phyloP scores from a whole-genome alignment of 2,113 vertebrate genomes.

The Scopus umbretta region DNA sequence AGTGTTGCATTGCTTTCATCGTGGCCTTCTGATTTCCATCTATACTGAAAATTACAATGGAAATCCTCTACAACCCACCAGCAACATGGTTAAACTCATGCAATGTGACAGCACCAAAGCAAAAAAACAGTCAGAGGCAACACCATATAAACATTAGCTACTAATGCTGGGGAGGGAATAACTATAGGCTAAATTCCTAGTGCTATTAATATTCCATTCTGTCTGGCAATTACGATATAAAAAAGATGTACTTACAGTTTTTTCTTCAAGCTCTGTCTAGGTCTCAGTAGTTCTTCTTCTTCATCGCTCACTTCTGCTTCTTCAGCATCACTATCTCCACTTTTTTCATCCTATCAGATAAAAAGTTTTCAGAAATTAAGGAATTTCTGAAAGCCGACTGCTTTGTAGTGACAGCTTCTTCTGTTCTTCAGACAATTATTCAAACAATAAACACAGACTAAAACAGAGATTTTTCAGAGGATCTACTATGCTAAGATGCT shows the following conservation, averaged over 20 bases:
- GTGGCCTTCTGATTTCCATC: not conserved
- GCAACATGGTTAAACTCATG: not conserved
- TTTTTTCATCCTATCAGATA: slow-evolving; percentile 52
- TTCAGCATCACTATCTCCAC: slow-evolving; percentile 43
- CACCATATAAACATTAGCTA: not conserved
- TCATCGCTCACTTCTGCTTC: slow-evolving; percentile 68
- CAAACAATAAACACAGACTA: not conserved
- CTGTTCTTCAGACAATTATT: not conserved
- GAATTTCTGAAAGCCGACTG: not conserved
- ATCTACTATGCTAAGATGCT: not conserved
- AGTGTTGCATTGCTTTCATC: not conserved
- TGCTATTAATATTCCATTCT: not conserved
- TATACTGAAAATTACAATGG: not conserved
- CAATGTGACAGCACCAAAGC: not conserved
- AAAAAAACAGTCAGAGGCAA: not conserved
- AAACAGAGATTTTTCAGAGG: not conserved
- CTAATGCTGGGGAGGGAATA: not conserved
- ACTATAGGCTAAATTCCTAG: not conserved
- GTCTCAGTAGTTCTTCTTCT: slow-evolving; percentile 75
- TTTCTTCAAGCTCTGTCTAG: slow-evolving; percentile 64
- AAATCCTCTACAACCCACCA: not conserved
- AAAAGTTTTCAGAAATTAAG: not conserved
- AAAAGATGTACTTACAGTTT: slow-evolving; percentile 79
- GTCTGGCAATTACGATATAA: not conserved
- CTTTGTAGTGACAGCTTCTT: not conserved